phyloP scores from a whole-genome alignment of 2,888 invertebrate species.

The Mongoloraphidia duomilia region DNA sequence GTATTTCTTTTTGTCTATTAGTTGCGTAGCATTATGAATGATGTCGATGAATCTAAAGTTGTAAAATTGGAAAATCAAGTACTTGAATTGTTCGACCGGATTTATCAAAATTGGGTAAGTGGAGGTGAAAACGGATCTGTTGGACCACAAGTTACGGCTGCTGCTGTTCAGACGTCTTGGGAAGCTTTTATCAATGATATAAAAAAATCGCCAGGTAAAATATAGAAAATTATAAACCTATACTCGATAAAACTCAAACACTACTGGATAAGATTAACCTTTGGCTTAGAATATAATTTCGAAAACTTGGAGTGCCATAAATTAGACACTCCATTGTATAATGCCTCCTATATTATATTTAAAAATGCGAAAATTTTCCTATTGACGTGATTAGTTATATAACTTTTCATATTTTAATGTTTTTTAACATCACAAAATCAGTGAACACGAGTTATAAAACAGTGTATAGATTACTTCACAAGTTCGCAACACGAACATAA shows the following conservation, averaged over 20 bases:
- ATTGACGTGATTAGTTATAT: too few relatives aligned
- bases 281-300: too few relatives aligned
- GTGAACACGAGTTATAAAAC: too few relatives aligned
- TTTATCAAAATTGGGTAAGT: conserved; percentile 86
- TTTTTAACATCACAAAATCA: too few relatives aligned
- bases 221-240: conserved; percentile 6
- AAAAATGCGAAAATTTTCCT: too few relatives aligned
- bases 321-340: too few relatives aligned
- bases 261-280: too few relatives aligned
- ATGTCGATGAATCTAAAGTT: conserved; percentile 66
- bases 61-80: conserved; percentile 76
- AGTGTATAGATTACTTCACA: too few relatives aligned
- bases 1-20: conserved; percentile 21
- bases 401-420: too few relatives aligned
- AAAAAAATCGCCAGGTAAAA: conserved; percentile 57
- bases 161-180: conserved; percentile 60
- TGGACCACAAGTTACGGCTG: conserved; percentile 61
- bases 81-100: conserved; percentile 82
- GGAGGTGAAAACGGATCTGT: conserved; percentile 32
- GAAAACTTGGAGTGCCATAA: too few relatives aligned
- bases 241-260: not conserved
- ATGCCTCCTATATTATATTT: too few relatives aligned
- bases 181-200: conserved; percentile 54
- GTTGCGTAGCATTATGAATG: conserved; percentile 65
- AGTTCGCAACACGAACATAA: too few relatives aligned